Base-by-base conservation (phyloP, 2,888 invertebrate genomes). In the Petrolisthes manimaculis region DNA sequence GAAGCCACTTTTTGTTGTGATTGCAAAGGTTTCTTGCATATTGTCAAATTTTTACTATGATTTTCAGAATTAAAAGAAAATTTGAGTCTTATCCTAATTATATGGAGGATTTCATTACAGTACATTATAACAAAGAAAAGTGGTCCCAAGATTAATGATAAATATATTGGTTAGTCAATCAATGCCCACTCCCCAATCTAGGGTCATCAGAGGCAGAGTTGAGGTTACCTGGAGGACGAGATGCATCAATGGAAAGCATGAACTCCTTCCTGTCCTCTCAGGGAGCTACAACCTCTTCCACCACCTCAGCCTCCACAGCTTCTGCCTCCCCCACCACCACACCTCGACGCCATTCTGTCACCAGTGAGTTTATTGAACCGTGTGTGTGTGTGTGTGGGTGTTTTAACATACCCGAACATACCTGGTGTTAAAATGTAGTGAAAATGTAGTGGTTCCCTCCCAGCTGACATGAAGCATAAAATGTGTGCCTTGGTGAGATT, bases 191-290 rank as follows among this genome's bases (percentile, higher is more conserved):
- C 75, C 56, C 75, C 53, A 54, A 67, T 85, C 53, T 80, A 90
- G 90, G 89, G n/a, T 90, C 90, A 37, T 90, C 90, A 53, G 90
- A 90, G 79, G 89, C 88, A 69, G 90, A 90, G 21, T 84, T 89
- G 18, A 61, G 89, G 79, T 81, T 90, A n/a, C 86, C 88, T 9
- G 88, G 90, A 51, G 88, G 75, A 14, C 86, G 89, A 75, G 90
- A 90, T 71, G 86, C 90, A 37, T 90, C 90, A 24, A 79, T 88
- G 55, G 90, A 90, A 67, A 90, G 90, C 77, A 86, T 90, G 90
- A 90, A 90, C 79, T 88, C 88, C 83, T 84, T 88, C 61, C 78
- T 88, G 75, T 90, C 90, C 75, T 90, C 90, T 67, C 85, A 88
- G n/a, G 90, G 88, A 21, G 85, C 83, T 14, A 37, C 24, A 8